Evolutionary conservation across 2,888 invertebrate genomes (phyloP).

Genomic region (Amphipoea oculea): DNA sequence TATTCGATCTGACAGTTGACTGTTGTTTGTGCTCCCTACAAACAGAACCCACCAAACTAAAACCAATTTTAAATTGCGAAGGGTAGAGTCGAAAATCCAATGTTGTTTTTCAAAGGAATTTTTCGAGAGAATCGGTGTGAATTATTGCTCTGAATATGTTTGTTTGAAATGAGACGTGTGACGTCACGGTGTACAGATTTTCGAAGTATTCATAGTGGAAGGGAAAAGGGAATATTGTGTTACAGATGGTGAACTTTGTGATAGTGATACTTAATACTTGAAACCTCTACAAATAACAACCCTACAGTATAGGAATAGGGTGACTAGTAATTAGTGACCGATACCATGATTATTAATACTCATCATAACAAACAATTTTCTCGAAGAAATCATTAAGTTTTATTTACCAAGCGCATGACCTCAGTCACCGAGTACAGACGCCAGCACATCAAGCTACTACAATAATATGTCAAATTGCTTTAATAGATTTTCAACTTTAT

Average conservation of each 20-base stretch:
- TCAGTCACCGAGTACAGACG: no score
- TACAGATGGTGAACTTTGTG: neutral
- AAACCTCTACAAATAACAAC: neutral
- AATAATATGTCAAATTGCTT: no score
- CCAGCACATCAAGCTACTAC: no score
- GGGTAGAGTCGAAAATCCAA: conserved; percentile 22
- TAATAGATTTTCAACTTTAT: no score
- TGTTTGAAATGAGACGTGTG: conserved; percentile 61
- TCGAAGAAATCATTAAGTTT: no score
- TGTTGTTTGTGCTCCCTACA: conserved; percentile 61
- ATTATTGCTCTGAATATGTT: conserved; percentile 57
- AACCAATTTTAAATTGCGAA: conserved; percentile 25
- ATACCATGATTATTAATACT: no score
- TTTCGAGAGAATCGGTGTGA: conserved; percentile 33
- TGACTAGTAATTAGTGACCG: no score
- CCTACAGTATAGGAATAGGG: neutral
- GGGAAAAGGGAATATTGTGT: neutral
- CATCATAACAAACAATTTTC: no score
- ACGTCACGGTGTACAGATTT: conserved; percentile 39
- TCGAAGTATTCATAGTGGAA: conserved; percentile 33
- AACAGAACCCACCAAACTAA: conserved; percentile 40
- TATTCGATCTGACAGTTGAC: conserved; percentile 65
- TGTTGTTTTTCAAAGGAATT: conserved; percentile 2
- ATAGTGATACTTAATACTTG: neutral
- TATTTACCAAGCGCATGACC: no score